Conservation (phyloP, 1,140 invertebrate species). For the Drosophila teissieri region DNA sequence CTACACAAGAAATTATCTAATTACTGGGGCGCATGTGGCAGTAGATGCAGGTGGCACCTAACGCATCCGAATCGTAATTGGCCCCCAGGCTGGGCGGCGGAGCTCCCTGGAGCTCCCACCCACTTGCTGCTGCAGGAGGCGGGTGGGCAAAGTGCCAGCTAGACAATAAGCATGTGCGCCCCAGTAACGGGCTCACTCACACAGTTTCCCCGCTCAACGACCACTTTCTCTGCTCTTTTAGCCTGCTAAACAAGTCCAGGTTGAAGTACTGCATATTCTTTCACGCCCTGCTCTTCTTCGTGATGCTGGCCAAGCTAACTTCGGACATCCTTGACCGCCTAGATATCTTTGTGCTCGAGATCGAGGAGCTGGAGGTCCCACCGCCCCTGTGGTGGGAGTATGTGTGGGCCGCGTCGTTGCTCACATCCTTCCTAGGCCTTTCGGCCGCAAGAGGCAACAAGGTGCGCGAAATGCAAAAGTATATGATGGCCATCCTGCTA, state of each 20-base stretch:
- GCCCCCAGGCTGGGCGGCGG: conserved; percentile 1
- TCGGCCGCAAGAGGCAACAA: conserved; percentile 94
- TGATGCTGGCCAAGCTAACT: conserved; percentile 95
- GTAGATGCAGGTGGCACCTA: conserved; percentile 19
- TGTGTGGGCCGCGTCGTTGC: conserved; percentile 94
- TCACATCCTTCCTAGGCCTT: conserved; percentile 94
- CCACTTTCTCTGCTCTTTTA: conserved; percentile 84
- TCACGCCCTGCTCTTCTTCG: conserved; percentile 94
- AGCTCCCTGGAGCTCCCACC: conserved; percentile 20
- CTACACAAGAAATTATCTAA: conserved; percentile 68
- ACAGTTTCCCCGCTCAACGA: neutral
- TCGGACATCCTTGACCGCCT: conserved; percentile 95
- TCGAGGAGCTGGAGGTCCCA: conserved; percentile 96
- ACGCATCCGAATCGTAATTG: neutral
- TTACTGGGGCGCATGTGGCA: conserved; percentile 56
- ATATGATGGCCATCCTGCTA: conserved; percentile 91
- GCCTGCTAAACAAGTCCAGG: conserved; percentile 95
- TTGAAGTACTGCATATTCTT: conserved; percentile 96
- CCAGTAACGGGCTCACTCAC: conserved; percentile 36
- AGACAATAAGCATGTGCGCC: conserved; percentile 51
- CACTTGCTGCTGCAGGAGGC: conserved; percentile 16
- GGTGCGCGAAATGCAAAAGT: conserved; percentile 91
- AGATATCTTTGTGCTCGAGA: conserved; percentile 96
- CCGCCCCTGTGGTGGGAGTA: conserved; percentile 94
- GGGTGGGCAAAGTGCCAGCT: conserved; percentile 71